Percentiles rank a stretch among this genome's conserved stretches.
Evolutionary conservation across 2,888 invertebrate species (phyloP).

Genomic region (Melipona bicolor): DNA sequence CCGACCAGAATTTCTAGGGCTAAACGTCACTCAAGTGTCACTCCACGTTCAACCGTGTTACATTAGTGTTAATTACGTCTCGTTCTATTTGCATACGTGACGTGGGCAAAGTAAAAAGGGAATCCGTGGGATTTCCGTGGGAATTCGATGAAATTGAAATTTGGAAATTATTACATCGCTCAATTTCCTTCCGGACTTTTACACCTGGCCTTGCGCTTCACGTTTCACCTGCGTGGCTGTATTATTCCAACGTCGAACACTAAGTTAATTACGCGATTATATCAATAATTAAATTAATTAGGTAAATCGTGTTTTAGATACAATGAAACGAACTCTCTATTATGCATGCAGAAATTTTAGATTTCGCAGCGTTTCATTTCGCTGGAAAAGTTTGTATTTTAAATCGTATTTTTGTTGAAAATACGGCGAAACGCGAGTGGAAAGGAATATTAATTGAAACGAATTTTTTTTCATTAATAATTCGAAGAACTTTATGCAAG

Average conservation of each 20-base stretch:
- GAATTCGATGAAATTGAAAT: neutral
- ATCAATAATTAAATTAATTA: neutral
- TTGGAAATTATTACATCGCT: neutral
- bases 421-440: neutral
- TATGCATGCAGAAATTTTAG: neutral
- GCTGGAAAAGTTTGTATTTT: neutral
- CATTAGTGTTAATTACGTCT: conserved; percentile 49
- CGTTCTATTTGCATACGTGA: conserved; percentile 34
- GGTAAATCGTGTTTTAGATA: neutral
- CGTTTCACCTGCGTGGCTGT: no score
- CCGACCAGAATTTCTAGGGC: conserved; percentile 22
- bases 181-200: neutral
- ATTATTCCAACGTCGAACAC: neutral
- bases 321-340: neutral
- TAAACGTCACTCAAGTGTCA: conserved; percentile 49
- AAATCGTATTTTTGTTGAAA: neutral
- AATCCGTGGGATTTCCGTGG: neutral
- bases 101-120: neutral
- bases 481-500: neutral
- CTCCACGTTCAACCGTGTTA: conserved; percentile 26
- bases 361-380: neutral
- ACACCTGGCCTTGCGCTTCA: neutral
- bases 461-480: neutral
- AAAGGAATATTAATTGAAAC: neutral
- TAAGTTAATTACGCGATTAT: no score